phyloP scores from a whole-genome alignment of 2,113 vertebrate species.

The Malurus melanocephalus region DNA sequence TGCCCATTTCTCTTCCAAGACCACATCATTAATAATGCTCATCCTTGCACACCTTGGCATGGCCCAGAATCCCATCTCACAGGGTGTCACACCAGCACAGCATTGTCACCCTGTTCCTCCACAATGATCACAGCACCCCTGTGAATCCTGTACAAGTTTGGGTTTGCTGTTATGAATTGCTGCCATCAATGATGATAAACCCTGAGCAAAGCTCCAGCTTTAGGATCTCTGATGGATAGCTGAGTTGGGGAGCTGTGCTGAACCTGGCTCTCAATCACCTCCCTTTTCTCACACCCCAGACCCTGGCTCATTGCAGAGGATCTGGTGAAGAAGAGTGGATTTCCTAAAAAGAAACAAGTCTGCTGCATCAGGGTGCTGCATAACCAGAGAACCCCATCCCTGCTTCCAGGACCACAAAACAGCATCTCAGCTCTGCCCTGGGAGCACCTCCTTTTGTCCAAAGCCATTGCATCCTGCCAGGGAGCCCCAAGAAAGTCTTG shows the following conservation, averaged over 20 bases:
- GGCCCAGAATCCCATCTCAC: not conserved
- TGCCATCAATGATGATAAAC: not conserved
- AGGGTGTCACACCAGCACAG: not conserved
- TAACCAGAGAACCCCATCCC: rapidly evolving
- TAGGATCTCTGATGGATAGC: not conserved
- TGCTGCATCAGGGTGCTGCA: not conserved
- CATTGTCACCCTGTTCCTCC: not conserved
- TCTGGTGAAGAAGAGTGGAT: not conserved
- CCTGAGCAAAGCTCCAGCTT: not conserved
- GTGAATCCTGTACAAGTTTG: not conserved
- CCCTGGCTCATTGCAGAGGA: not conserved
- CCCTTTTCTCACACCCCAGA: not conserved
- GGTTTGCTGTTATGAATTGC: not conserved
- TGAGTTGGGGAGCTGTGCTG: rapidly evolving
- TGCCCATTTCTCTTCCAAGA: not conserved
- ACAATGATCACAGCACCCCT: rapidly evolving
- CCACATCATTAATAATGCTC: not conserved
- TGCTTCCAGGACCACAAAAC: not conserved
- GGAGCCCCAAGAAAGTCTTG: not conserved
- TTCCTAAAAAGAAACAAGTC: not conserved
- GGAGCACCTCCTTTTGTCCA: not conserved
- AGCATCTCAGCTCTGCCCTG: not conserved
- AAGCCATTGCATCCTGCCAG: not conserved
- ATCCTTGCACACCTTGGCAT: not conserved
- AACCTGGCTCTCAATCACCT: not conserved